Percentiles rank a stretch among this genome's conserved stretches.
Evolutionary conservation across 2,797 vertebrate species (phyloP).

Genomic region (Crenuchus spilurus): DNA sequence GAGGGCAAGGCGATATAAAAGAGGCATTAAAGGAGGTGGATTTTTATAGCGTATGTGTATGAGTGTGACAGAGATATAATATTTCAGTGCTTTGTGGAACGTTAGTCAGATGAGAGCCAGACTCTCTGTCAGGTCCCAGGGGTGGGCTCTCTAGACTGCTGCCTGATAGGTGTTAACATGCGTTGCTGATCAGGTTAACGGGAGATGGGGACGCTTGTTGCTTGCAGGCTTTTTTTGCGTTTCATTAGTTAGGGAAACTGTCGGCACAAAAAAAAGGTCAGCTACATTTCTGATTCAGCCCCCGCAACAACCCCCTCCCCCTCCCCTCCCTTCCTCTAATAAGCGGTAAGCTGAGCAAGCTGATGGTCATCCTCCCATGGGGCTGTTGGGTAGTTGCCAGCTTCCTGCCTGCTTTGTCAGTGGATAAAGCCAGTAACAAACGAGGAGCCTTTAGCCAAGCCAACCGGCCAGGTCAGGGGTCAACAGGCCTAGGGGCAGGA

Average conservation of each 20-base stretch:
- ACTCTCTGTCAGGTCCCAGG: constrained; percentile 66
- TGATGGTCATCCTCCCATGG: constrained; percentile 88
- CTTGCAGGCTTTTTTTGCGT: constrained; percentile 71
- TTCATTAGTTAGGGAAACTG: constrained; percentile 71
- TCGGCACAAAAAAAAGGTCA: constrained; percentile 61
- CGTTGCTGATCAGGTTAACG: constrained; percentile 77
- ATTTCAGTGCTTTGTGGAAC: constrained; percentile 75
- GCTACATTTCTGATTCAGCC: constrained; percentile 63
- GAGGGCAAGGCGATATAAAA: constrained; percentile 76
- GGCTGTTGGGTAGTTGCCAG: constrained; percentile 85
- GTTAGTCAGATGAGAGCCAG: constrained; percentile 55
- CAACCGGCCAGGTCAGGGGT: constrained; percentile 85
- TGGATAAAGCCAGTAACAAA: constrained; percentile 89
- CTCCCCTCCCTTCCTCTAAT: constrained; percentile 77
- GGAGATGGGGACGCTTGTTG: constrained; percentile 70
- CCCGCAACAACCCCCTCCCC: constrained; percentile 56
- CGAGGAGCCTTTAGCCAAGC: constrained; percentile 86
- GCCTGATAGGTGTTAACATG: constrained; percentile 78
- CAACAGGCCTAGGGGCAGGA: constrained; percentile 76
- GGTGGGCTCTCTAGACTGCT: constrained; percentile 74
- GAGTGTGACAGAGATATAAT: constrained; percentile 68
- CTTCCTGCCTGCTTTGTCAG: constrained; percentile 84
- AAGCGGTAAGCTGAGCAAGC: constrained; percentile 89
- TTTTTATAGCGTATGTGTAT: constrained; percentile 79
- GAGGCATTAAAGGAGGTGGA: constrained; percentile 76